Evolutionary conservation across 2,888 invertebrate genomes (phyloP), one percentile per base, ranked within the genome.

Genomic region (Chrysolina americana): DNA sequence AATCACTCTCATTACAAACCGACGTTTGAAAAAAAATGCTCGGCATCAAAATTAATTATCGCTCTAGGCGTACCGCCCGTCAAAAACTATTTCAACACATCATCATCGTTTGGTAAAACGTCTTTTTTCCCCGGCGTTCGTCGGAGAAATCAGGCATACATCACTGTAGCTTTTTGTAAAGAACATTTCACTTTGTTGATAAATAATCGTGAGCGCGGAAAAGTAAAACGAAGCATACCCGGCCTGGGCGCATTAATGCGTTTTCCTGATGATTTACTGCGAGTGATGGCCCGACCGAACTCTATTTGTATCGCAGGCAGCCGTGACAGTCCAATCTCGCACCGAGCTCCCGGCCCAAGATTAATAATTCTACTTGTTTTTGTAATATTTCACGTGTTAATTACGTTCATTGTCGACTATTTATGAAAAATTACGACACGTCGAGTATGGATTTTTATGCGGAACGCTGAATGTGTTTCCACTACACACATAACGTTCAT

Each of bases 301-400:
- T 83, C 86, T 85, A 86, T 86, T 87, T 86, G 86, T 86, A 85
- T 84, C 84, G 83, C 82, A 76, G 76, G 83, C 81, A 76, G 75
- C 73, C 81, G 81, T 87, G 87, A 87, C 87, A 87, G 87, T 84
- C 85, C 87, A 87, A 87, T 87, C 86, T 87, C 86, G 85, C 85
- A 84, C 85, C 85, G 85, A 84, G 68, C 75, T 65, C 68, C 63
- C 65, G 65, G 72, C 84, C 82, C 82, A 86, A 86, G 87, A 87
- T 87, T 87, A 86, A 87, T 87, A 87, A 85, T 86, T 87, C 86
- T 83, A 86, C 86, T 87, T 87, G 86, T 86, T 87, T 86, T 86
- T 85, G 85, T 86, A 86, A 87, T 87, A 87, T 86, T 86, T 87
- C 87, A 87, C 85, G 82, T 85, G 86, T 86, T 87, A 87, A 87